Conservation (phyloP, 2,113 vertebrate species). For the Upupa epops region DNA sequence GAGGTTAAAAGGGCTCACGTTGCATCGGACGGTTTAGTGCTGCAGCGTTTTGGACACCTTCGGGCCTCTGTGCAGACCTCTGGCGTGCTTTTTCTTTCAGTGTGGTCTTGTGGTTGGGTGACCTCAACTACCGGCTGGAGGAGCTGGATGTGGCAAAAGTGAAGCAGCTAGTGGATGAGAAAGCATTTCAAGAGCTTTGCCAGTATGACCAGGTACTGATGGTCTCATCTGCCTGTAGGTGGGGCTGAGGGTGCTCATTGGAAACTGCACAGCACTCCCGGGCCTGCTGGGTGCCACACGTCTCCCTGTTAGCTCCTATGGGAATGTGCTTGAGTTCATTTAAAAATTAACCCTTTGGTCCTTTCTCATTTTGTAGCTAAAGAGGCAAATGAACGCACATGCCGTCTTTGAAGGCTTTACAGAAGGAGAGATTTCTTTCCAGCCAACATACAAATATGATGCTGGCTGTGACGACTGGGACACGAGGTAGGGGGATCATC, state of each 20-base stretch:
- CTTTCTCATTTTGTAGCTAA: slow-evolving; percentile 76
- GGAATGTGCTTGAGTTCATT: background rate
- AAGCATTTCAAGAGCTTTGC: slow-evolving; percentile 84
- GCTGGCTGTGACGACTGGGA: slow-evolving; percentile 93
- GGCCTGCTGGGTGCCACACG: background rate
- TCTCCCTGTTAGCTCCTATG: background rate
- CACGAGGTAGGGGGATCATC: slow-evolving; percentile 81
- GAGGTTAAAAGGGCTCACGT: background rate
- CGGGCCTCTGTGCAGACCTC: background rate
- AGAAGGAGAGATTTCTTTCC: slow-evolving; percentile 91
- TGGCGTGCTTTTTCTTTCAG: slow-evolving; percentile 66
- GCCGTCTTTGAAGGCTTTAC: slow-evolving; percentile 88
- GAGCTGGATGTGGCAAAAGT: slow-evolving; percentile 87
- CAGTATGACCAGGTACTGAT: slow-evolving; percentile 87
- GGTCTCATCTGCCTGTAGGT: background rate
- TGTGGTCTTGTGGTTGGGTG: slow-evolving; percentile 91
- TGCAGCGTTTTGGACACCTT: rapidly evolving
- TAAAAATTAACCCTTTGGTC: background rate
- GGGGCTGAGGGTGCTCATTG: background rate
- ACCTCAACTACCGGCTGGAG: slow-evolving; percentile 95
- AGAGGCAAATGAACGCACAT: slow-evolving; percentile 86
- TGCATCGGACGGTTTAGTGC: background rate
- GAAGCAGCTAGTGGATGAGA: slow-evolving; percentile 86
- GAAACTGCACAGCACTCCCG: background rate
- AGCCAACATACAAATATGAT: slow-evolving; percentile 97